A percentile compares a stretch with the other conserved stretches of the same genome.
Evolutionary conservation across 2,113 vertebrate genomes (phyloP).

Genomic region (Sylvilagus bachmani): DNA sequence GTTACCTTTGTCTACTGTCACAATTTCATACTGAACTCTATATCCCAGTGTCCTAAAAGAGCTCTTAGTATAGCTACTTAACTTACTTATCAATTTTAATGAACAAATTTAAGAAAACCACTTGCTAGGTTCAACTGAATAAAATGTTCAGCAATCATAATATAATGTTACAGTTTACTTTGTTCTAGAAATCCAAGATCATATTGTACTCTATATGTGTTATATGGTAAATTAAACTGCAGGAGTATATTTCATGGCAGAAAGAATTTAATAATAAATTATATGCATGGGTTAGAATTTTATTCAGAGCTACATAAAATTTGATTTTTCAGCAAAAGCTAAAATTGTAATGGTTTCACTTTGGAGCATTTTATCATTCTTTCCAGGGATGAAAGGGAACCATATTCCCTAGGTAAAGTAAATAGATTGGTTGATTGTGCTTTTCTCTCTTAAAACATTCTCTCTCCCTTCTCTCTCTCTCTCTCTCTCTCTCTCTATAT

Average conservation of each 20-base stretch:
- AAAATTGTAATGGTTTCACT: constrained; percentile 37
- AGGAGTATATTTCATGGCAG: constrained; percentile 33
- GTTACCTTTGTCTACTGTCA: background rate
- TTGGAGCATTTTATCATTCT: background rate
- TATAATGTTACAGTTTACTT: constrained; percentile 56
- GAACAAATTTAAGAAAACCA: constrained; percentile 65
- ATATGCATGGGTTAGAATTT: background rate
- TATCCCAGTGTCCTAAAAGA: constrained; percentile 13
- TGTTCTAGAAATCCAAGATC: background rate
- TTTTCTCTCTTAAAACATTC: constrained; percentile 6
- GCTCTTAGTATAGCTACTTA: constrained; percentile 11
- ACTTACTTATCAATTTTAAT: constrained; percentile 48
- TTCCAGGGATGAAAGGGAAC: background rate
- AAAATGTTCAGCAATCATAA: background rate
- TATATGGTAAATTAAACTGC: background rate
- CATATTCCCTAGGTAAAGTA: background rate
- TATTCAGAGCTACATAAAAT: constrained; percentile 29
- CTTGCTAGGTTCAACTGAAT: constrained; percentile 17
- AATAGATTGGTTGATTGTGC: background rate
- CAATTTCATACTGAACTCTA: constrained; percentile 37
- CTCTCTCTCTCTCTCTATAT: no score
- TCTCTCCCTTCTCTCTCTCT: no score
- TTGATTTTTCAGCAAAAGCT: background rate
- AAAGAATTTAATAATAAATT: background rate
- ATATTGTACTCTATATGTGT: background rate